Evolutionary conservation across 2,888 invertebrate species (phyloP).

Genomic region (Dusona sp.): DNA sequence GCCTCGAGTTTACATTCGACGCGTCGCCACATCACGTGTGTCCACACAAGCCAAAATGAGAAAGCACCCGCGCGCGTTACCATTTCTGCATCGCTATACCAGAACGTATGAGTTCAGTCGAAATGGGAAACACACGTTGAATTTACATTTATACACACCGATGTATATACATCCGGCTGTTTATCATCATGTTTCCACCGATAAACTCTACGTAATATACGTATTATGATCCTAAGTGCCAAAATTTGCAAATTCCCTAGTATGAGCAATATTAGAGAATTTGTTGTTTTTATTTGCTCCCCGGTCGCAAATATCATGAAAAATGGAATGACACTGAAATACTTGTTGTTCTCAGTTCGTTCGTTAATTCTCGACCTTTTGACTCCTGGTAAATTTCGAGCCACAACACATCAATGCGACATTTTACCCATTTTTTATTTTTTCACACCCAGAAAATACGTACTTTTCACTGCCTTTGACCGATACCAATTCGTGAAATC

Average conservation of each 20-base stretch:
- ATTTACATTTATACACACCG: constrained; percentile 56
- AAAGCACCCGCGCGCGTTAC: constrained; percentile 43
- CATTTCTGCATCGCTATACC: constrained; percentile 46
- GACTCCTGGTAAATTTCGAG: no score
- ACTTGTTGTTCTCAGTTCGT: no score
- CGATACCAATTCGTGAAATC: no score
- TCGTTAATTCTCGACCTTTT: no score
- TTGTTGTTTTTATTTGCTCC: no score
- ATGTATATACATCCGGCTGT: constrained; percentile 16
- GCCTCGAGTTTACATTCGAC: constrained; percentile 63
- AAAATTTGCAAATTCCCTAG: not conserved
- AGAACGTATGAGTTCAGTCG: constrained; percentile 26
- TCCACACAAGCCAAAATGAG: constrained; percentile 18
- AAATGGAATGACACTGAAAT: no score
- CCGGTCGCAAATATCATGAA: no score
- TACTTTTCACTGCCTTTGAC: no score
- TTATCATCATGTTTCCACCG: constrained; percentile 33
- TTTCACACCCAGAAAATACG: no score
- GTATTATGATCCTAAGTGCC: not conserved
- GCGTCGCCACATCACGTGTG: constrained; percentile 64
- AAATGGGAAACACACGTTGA: constrained; percentile 56
- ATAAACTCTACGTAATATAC: constrained; percentile 12
- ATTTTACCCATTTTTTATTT: no score
- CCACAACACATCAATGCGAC: no score
- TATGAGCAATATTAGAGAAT: no score